Base-by-base conservation (phyloP, 2,797 vertebrate species). In the Scolopax rusticola region DNA sequence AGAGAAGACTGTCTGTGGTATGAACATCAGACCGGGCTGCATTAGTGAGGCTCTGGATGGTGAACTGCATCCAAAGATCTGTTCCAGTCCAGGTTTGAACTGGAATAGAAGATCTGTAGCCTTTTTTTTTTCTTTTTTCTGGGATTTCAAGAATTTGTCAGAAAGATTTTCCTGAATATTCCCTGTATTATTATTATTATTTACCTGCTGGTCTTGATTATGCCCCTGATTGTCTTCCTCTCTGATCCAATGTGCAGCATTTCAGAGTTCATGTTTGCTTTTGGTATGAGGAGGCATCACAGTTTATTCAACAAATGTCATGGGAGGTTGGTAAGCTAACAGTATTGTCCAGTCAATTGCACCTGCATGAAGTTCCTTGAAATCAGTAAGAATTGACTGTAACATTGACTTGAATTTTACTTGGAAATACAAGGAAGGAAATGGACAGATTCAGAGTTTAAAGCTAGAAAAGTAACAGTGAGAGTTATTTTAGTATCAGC, bases 321-420 rank as follows among this genome's bases (percentile, higher is more conserved):
- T 3, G 12, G 45, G 18, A 68, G 16, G 41, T 47, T 32, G 36
- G 12, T 54, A 47, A 47, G 18, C 41, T 57, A 32, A 21, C 11
- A 19, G 24, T 48, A 64, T 56, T 76, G 21, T 53, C 14, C 48
- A 48, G 25, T 38, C 30, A 12, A 8, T 50, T 69, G 41, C n/a
- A 23, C 48, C 19, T 2, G 0, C 0, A 0, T 53, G 28, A 71
- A 75, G 6, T 76, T 85, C 14, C 59, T 64, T 9, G 68, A 33
- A 75, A 70, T 74, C 33, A 54, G 5, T 47, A 54, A 64, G 36
- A 84, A 67, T 23, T 78, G 25, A 27, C 45, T 69, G 18, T 48
- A 70, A 80, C 75, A 33, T 36, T 74, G 41, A n/a, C 18, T 86
- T 82, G 56, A 82, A 48, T 70, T 92, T 77, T 83, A 61, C 5